Evolutionary conservation across 2,888 invertebrate species (phyloP), one percentile per base, ranked within the genome.

Genomic region (Lasioglossum leucozonium): DNA sequence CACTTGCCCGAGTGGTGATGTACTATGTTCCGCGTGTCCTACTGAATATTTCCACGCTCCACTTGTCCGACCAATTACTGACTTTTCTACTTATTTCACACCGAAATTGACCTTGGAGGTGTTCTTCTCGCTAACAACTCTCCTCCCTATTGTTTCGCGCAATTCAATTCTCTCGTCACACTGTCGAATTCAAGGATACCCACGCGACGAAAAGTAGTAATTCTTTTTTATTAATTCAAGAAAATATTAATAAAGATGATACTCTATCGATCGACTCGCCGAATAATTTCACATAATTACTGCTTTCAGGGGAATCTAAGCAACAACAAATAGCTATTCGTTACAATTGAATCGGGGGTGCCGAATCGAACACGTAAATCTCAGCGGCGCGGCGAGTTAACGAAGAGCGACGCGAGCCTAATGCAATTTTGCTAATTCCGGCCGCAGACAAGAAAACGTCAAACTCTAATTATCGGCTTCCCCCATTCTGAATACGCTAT

Each of bases 401-500:
- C 58, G 58, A 62, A 26, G 58, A 62, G 13, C 58, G 58, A 62
- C 58, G 26, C 26, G 58, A 62, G 26, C 58, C 58, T 62, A 62
- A 62, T 62, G 26, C 58, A 6, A 62, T 62, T 62, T 30, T 30
- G 58, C 16, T 62, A 62, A 62, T 62, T 62, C 26, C 58, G 26
- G 5, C 26, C 13, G n/a, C 16, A 26, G 26, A 62, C 58, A 44
- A 72, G 44, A 26, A 44, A 72, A 72, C 26, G 16, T 26, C 71
- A n/a, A 44, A 44, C 26, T 42, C 26, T 16, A 42, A 71, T 44
- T n/a, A 44, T 42, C 26, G 71, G 18, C 26, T 42, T 42, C 42
- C 26, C 26, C 5, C 26, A 11, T n/a, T 42, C 4, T 5, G 40
- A 37, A 40, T 40, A 42, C 42, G 30, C 30, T 16, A 44, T 30